phyloP scores from a whole-genome alignment of 2,888 invertebrate species.

The Hofmannophila pseudospretella region DNA sequence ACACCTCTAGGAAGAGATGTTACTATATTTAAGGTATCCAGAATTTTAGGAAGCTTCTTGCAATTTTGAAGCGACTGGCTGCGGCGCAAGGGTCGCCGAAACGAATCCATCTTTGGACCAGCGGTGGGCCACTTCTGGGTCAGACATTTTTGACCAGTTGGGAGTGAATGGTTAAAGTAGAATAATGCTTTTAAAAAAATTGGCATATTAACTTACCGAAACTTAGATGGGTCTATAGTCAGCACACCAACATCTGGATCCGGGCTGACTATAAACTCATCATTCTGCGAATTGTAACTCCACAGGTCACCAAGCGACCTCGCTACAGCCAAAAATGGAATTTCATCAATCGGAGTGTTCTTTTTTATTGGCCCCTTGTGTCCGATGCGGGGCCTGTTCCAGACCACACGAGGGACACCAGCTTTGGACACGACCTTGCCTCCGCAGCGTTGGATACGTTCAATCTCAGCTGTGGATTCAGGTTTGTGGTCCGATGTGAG shows the following conservation, averaged over 20 bases:
- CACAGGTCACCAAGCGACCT: conserved; percentile 97
- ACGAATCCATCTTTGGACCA: too few species aligned
- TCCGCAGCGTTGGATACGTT: conserved; percentile 88
- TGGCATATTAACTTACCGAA: conserved; percentile 57
- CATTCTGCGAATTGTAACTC: conserved; percentile 95
- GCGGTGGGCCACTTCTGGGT: too few species aligned
- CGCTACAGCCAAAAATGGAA: conserved; percentile 97
- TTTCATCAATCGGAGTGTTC: conserved; percentile 94
- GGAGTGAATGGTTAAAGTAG: too few species aligned
- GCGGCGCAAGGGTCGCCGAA: too few species aligned
- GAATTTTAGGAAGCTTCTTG: too few species aligned
- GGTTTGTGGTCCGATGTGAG: conserved; percentile 97
- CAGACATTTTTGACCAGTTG: too few species aligned
- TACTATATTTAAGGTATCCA: too few species aligned
- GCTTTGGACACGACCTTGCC: conserved; percentile 85
- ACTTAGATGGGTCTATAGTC: conserved; percentile 86
- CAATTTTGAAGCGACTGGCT: too few species aligned
- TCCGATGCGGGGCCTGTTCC: conserved; percentile 94
- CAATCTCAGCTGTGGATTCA: conserved; percentile 89
- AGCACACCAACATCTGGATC: conserved; percentile 96
- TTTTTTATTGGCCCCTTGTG: conserved; percentile 90
- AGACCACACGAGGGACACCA: conserved; percentile 97
- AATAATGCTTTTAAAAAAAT: too few species aligned
- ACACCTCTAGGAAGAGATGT: too few species aligned
- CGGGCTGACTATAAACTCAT: conserved; percentile 98